Conservation (phyloP, 1,140 invertebrate species). For the Chelonus insularis region DNA sequence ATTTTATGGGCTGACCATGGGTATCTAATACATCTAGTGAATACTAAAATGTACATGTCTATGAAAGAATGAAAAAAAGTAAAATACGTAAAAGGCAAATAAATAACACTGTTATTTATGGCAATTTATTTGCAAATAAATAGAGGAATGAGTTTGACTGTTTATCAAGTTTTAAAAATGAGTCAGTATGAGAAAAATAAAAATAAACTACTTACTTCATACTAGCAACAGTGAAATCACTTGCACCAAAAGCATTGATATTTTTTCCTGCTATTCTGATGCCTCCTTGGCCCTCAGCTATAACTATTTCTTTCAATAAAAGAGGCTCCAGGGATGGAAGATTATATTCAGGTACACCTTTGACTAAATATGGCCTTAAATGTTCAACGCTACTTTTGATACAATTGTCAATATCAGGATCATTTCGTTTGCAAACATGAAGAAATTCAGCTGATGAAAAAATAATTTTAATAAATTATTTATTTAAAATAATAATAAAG, state of each 20-base stretch:
- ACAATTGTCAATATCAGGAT: conserved; percentile 64
- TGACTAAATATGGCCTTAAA: conserved; percentile 50
- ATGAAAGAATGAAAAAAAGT: no score
- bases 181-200: no score
- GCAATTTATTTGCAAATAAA: no score
- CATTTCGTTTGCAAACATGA: conserved; percentile 62
- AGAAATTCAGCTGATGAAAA: conserved; percentile 64
- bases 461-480: conserved; percentile 13
- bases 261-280: conserved; percentile 63
- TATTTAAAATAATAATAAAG: no score
- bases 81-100: no score
- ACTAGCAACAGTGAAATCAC: conserved; percentile 63
- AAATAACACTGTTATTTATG: no score
- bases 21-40: no score
- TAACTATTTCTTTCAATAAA: conserved; percentile 63
- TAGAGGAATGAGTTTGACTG: no score
- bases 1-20: no score
- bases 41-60: no score
- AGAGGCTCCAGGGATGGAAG: conserved; percentile 67
- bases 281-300: conserved; percentile 56
- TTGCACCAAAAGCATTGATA: conserved; percentile 64
- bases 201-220: conserved; percentile 58
- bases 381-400: conserved; percentile 59
- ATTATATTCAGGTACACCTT: conserved; percentile 63
- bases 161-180: no score